These are phyloP conservation scores for Archips crataeganus DNA, from an alignment of 2,888 invertebrate species.

Conservation along the genomic window DNA sequence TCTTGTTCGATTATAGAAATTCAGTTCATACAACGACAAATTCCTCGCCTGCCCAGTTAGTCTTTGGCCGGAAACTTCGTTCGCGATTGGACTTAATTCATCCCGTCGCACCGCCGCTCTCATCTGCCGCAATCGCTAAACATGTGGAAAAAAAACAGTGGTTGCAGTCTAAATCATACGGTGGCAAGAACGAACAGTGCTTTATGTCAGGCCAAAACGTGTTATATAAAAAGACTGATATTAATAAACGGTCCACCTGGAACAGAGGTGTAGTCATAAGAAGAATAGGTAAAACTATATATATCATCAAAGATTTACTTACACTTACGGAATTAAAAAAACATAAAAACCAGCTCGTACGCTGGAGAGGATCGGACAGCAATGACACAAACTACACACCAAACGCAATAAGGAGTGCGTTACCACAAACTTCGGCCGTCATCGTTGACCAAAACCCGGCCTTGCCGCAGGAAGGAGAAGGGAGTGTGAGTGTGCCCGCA, in stretches of 20 bases:
- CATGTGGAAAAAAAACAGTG: slow-evolving; percentile 6
- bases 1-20: slow-evolving; percentile 38
- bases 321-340: slow-evolving; percentile 1
- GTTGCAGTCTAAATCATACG: slow-evolving; percentile 8
- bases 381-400: neutral
- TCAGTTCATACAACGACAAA: slow-evolving; percentile 35
- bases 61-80: slow-evolving; percentile 35
- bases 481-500: too few species aligned
- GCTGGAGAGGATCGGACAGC: slow-evolving; percentile 1
- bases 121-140: neutral
- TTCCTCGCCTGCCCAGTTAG: slow-evolving; percentile 32
- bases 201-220: neutral
- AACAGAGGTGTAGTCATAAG: neutral
- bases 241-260: slow-evolving; percentile 3
- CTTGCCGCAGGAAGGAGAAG: too few species aligned
- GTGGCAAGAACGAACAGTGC: neutral
- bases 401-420: too few species aligned
- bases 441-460: too few species aligned
- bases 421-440: neutral
- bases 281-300: neutral
- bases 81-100: neutral
- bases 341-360: slow-evolving; percentile 14
- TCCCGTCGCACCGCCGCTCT: neutral
- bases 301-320: slow-evolving; percentile 1
- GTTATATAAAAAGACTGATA: neutral